Conservation (phyloP, 2,797 vertebrate species). For the Cottoperca gobio region DNA sequence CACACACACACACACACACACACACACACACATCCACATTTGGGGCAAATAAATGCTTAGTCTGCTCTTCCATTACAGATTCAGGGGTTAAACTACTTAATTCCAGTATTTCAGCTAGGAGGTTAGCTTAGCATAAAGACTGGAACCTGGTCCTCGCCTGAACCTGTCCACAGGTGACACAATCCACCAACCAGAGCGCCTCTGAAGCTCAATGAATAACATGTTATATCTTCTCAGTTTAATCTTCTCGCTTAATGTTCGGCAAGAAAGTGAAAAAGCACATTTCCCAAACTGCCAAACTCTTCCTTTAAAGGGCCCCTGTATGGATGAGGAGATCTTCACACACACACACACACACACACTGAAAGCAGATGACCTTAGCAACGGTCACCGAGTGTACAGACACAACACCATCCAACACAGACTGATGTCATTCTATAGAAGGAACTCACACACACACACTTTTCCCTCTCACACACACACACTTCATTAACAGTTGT, state of each 20-base stretch:
- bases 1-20: not conserved
- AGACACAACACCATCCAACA: constrained; percentile 66
- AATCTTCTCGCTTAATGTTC: not conserved
- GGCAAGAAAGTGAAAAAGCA: not conserved
- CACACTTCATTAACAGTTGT: constrained; percentile 72
- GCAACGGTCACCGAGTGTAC: constrained; percentile 66
- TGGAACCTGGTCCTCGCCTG: not conserved
- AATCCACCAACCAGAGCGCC: not conserved
- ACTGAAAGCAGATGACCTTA: constrained; percentile 34
- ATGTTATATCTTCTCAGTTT: too few species aligned
- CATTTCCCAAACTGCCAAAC: not conserved
- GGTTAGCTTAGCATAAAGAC: not conserved
- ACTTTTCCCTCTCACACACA: constrained; percentile 15
- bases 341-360: constrained; percentile 11
- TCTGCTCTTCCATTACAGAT: not conserved
- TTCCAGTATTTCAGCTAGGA: not conserved
- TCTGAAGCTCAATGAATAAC: not conserved
- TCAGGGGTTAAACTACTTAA: not conserved
- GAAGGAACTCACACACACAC: constrained; percentile 30
- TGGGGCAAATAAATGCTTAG: too few species aligned
- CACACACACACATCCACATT: too few species aligned
- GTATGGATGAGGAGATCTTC: constrained; percentile 2
- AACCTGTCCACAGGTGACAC: not conserved
- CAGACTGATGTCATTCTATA: constrained; percentile 68
- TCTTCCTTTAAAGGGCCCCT: not conserved